phyloP scores from a whole-genome alignment of 1,140 invertebrate genomes.

The Dreissena polymorpha region DNA sequence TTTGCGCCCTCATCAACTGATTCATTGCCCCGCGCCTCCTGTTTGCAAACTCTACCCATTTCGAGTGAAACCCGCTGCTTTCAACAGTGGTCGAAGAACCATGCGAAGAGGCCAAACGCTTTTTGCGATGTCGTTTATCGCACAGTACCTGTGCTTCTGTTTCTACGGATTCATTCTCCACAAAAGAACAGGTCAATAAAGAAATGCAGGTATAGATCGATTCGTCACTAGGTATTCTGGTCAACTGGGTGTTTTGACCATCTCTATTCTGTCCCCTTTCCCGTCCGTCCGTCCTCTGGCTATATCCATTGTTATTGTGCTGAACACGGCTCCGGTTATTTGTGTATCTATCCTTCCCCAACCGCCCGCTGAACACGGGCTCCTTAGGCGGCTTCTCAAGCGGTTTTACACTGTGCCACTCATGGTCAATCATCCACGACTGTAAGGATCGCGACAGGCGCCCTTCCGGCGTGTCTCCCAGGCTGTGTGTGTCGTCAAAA shows the following conservation, averaged over 20 bases:
- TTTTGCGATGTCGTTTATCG: slow-evolving; percentile 31
- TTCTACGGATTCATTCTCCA: slow-evolving; percentile 24
- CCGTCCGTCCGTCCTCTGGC: not conserved
- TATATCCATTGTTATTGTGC: not conserved
- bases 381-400: slow-evolving; percentile 53
- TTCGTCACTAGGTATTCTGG: slow-evolving; percentile 60
- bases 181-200: slow-evolving; percentile 63
- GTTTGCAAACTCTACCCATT: slow-evolving; percentile 56
- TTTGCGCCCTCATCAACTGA: slow-evolving; percentile 55
- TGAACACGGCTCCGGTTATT: not conserved
- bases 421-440: slow-evolving; percentile 65
- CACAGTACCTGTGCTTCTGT: not conserved
- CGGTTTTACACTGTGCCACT: slow-evolving; percentile 58
- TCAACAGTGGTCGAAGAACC: slow-evolving; percentile 1
- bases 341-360: slow-evolving; percentile 49
- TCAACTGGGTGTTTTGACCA: slow-evolving; percentile 7
- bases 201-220: slow-evolving; percentile 66
- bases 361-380: slow-evolving; percentile 66
- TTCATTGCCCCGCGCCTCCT: slow-evolving; percentile 42
- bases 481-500: not conserved
- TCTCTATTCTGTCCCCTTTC: slow-evolving; percentile 3
- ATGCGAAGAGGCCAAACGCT: slow-evolving; percentile 16
- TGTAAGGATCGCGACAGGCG: slow-evolving; percentile 62
- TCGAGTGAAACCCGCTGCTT: slow-evolving; percentile 16
- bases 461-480: slow-evolving; percentile 59